phyloP scores from a whole-genome alignment of 2,888 invertebrate genomes.

The Busseola fusca region DNA sequence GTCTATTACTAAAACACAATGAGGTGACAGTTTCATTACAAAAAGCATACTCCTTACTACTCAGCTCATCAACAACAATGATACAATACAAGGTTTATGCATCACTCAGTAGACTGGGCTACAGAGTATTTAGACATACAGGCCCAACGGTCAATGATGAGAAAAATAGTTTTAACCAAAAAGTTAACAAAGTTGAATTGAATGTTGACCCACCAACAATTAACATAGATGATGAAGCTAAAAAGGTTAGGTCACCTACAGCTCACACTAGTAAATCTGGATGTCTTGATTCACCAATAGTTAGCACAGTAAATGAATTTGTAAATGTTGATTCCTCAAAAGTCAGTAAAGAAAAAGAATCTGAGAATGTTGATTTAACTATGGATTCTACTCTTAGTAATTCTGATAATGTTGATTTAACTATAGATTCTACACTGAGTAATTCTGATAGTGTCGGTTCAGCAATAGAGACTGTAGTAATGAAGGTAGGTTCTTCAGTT shows the following conservation, averaged over 20 bases:
- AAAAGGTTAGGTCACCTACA: neutral
- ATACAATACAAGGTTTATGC: conserved; percentile 90
- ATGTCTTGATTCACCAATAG: neutral
- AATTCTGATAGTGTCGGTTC: neutral
- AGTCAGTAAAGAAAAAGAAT: neutral
- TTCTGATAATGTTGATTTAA: neutral
- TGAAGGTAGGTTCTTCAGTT: neutral
- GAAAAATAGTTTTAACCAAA: neutral
- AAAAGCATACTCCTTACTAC: conserved; percentile 90
- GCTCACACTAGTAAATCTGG: neutral
- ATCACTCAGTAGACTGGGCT: conserved; percentile 88
- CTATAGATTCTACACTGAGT: neutral
- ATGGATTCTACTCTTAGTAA: neutral
- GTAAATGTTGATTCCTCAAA: neutral
- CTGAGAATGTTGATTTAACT: neutral
- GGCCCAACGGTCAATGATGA: conserved; percentile 14
- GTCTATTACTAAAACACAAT: conserved; percentile 88
- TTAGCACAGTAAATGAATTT: neutral
- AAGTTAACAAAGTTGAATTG: neutral
- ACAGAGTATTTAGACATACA: conserved; percentile 86
- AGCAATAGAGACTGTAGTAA: neutral
- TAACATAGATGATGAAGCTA: neutral
- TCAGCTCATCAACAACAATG: conserved; percentile 75
- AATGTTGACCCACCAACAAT: neutral
- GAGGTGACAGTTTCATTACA: conserved; percentile 90